These are phyloP conservation scores for Thamnophis sirtalis DNA, from an alignment of 2,113 vertebrate genomes.

Conservation along the genomic window DNA sequence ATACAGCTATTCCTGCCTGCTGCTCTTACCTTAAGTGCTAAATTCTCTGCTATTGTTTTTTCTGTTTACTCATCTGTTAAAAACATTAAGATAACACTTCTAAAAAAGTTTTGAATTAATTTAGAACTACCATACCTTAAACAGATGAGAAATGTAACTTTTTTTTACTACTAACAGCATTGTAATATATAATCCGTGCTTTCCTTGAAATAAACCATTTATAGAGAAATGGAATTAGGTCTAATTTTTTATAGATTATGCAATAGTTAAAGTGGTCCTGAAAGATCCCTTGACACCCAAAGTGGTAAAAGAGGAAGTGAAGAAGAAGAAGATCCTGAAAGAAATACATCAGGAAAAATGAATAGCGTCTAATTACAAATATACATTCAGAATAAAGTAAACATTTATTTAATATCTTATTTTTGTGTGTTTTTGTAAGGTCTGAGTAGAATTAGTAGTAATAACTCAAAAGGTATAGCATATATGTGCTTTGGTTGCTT, in stretches of 20 bases:
- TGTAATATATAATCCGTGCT: neutral
- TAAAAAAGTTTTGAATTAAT: neutral
- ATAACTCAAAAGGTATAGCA: neutral
- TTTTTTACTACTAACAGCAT: neutral
- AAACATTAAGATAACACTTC: neutral
- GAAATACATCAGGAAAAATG: neutral
- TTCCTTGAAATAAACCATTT: neutral
- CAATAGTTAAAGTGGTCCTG: neutral
- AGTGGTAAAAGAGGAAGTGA: neutral
- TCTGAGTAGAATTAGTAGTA: neutral
- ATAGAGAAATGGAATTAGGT: neutral
- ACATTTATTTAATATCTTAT: slow-evolving; percentile 31
- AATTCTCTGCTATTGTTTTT: neutral
- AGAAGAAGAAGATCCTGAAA: neutral
- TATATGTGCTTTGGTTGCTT: neutral
- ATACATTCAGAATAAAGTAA: slow-evolving; percentile 26
- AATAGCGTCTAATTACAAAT: neutral
- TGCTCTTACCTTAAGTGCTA: neutral
- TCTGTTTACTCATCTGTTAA: neutral
- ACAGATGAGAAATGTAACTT: neutral
- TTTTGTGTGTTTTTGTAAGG: slow-evolving; percentile 19
- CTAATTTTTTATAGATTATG: too few relatives aligned
- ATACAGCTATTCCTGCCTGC: accelerated
- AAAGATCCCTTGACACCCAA: neutral
- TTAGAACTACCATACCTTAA: neutral